These are phyloP conservation scores for Uropsilus gracilis DNA, from an alignment of 2,113 vertebrate species.

Conservation along the genomic window DNA sequence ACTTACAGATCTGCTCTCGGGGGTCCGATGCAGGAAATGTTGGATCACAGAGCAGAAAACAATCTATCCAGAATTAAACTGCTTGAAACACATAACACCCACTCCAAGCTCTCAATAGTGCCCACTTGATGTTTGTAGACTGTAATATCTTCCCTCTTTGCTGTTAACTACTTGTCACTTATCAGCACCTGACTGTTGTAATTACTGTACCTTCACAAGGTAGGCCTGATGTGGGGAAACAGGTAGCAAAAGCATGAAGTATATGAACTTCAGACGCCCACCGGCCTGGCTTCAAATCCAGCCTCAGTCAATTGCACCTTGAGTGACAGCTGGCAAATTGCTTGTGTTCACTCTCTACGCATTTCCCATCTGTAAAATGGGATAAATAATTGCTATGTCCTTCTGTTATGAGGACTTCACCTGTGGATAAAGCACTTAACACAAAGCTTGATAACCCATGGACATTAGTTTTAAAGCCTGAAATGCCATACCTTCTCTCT, in stretches of 20 bases:
- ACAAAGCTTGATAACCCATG: neutral
- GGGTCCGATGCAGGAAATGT: constrained; percentile 65
- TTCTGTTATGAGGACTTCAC: neutral
- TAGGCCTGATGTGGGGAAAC: neutral
- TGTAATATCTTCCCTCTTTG: neutral
- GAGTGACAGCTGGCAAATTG: neutral
- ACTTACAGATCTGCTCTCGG: constrained; percentile 61
- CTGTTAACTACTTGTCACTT: neutral
- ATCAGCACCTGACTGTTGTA: neutral
- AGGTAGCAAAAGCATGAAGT: neutral
- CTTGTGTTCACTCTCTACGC: neutral
- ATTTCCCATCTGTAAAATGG: neutral
- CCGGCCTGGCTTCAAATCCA: neutral
- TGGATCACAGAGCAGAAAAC: neutral
- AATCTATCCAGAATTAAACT: constrained; percentile 60
- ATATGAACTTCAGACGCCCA: neutral
- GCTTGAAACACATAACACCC: neutral
- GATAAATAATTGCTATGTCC: neutral
- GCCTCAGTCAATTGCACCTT: neutral
- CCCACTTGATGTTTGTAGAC: neutral
- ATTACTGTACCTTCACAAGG: neutral
- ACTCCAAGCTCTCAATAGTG: neutral
- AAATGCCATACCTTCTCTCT: neutral
- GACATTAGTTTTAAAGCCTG: neutral
- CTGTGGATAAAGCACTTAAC: neutral